Base-by-base conservation (phyloP, 2,888 invertebrate species). In the Ganaspis brasiliensis region DNA sequence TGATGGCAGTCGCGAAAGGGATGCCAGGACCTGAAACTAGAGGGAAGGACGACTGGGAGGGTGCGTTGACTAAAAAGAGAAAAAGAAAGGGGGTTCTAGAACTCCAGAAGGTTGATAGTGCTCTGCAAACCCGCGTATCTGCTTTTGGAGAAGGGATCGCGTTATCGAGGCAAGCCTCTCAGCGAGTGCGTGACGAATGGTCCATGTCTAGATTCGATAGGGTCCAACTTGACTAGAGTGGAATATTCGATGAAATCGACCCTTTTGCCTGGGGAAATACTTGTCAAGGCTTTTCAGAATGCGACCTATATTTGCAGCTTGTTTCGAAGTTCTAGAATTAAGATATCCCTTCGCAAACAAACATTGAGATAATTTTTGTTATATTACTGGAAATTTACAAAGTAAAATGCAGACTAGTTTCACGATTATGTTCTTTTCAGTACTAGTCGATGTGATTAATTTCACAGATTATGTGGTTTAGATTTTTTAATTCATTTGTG, bases 151-250 rank as follows among this genome's bases (percentile, higher is more conserved):
- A 76, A 77, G 79, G 73, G 79, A 81, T 75, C 81, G 85, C 89
- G 87, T 91, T 91, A 91, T 91, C 90, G 88, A 87, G 85, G 84
- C 85, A 85, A 88, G 86, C 88, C 89, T 91, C 89, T 90, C 90
- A 88, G 87, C 91, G 86, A 89, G 87, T 88, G 87, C 89, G 90
- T 91, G 91, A 91, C 91, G 91, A 90, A 91, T 91, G 90, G 88
- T 87, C 84, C 87, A 87, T 87, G 88, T 87, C 89, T 86, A 83
- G 86, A 87, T 87, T 85, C 86, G 85, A 82, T 83, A 82, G 83
- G 85, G 87, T 83, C 82, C 82, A 79, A 81, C 83, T 81, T 76
- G 80, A 78, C 81, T 81, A 82, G 74, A 52, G 78, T 72, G 83
- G 86, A 87, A 88, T 87, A 90, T 87, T 88, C 86, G 87, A 89